Percentiles rank a stretch among this genome's conserved stretches.
Evolutionary conservation across 2,113 vertebrate genomes (phyloP).

Genomic region (Bungarus multicinctus): DNA sequence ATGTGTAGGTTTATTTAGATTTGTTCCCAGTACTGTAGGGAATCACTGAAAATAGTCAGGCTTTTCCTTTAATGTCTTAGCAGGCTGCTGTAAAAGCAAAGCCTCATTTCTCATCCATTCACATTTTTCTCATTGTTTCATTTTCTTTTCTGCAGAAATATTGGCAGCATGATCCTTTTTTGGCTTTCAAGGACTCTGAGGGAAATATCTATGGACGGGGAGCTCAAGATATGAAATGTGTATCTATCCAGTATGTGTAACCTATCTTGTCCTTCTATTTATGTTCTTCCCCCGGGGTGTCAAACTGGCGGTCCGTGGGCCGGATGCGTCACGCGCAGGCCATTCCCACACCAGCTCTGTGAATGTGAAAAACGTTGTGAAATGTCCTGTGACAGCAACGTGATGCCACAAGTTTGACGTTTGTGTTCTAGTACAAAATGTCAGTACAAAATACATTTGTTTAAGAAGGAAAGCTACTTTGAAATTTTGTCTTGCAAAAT

Average conservation of each 20-base stretch:
- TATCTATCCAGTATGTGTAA: conserved; percentile 92
- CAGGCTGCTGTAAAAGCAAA: neutral
- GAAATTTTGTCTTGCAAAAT: neutral
- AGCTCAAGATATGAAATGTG: conserved; percentile 97
- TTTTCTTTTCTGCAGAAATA: conserved; percentile 76
- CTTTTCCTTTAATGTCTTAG: neutral
- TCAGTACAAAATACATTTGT: neutral
- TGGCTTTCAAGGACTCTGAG: conserved; percentile 88
- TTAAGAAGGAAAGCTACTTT: neutral
- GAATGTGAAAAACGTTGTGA: too few species aligned
- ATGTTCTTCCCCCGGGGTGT: neutral
- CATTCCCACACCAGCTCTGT: too few species aligned
- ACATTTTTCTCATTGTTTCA: neutral
- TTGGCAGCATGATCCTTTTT: conserved; percentile 92
- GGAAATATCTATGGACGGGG: conserved; percentile 95
- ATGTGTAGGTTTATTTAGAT: neutral
- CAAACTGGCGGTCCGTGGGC: neutral
- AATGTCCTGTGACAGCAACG: too few species aligned
- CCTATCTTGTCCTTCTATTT: neutral
- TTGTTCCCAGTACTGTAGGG: neutral
- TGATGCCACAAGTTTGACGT: too few species aligned
- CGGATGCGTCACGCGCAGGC: too few species aligned
- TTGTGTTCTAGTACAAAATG: neutral
- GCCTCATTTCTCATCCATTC: neutral
- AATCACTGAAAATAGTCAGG: neutral